These are phyloP conservation scores for Linepithema humile DNA, from an alignment of 1,140 invertebrate genomes.

Conservation along the genomic window DNA sequence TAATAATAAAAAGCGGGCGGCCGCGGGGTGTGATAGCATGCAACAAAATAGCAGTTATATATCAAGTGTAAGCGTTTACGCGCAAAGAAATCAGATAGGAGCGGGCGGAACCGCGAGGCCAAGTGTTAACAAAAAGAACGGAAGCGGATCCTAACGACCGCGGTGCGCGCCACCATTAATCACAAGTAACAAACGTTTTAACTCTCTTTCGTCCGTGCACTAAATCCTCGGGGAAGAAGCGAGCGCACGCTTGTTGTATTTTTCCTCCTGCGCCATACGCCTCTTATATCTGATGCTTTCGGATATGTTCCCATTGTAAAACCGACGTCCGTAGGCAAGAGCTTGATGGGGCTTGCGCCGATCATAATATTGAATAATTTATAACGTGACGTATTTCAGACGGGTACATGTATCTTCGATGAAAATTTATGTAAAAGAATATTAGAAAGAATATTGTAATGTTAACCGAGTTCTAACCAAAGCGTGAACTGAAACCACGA, in stretches of 20 bases:
- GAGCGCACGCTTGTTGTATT: conserved; percentile 25
- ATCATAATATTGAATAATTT: conserved; percentile 35
- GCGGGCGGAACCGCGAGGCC: conserved; percentile 35
- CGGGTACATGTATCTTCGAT: not conserved
- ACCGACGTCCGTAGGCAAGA: conserved; percentile 8
- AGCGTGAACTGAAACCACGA: not conserved
- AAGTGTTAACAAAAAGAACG: conserved; percentile 40
- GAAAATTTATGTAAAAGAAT: conserved; percentile 14
- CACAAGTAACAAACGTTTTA: conserved; percentile 67
- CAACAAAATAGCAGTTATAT: conserved; percentile 44
- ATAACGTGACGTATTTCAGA: not conserved
- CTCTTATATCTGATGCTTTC: conserved; percentile 53
- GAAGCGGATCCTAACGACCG: conserved; percentile 60
- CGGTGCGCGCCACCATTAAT: conserved; percentile 59
- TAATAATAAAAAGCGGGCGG: conserved; percentile 37
- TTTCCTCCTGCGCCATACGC: not conserved
- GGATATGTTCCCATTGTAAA: conserved; percentile 41
- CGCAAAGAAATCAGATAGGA: conserved; percentile 56
- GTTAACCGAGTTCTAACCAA: not conserved
- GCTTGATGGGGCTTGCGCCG: not conserved
- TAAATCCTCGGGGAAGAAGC: conserved; percentile 38
- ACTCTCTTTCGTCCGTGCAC: conserved; percentile 51
- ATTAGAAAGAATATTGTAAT: not conserved
- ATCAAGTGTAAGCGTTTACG: conserved; percentile 47
- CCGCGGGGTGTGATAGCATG: not conserved